Evolutionary conservation across 2,888 invertebrate species (phyloP).

Genomic region (Cataglyphis rosenhaueri): DNA sequence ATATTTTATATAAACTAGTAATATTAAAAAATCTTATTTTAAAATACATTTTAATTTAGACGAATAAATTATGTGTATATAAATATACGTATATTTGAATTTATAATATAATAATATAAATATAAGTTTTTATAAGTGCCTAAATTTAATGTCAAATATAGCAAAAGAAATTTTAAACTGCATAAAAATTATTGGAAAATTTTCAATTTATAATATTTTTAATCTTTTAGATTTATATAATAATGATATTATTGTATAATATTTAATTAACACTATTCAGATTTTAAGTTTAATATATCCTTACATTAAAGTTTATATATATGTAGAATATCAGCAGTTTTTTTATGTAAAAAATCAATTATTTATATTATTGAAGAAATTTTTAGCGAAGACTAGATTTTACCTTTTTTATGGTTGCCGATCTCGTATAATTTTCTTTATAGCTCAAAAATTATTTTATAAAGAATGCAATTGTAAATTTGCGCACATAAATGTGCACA

Average conservation of each 20-base stretch:
- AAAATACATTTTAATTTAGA: not conserved
- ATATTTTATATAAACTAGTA: not conserved
- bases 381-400: too few relatives aligned
- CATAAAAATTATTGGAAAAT: not conserved
- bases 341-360: too few relatives aligned
- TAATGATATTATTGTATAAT: not conserved
- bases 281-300: not conserved
- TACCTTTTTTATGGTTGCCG: too few relatives aligned
- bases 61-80: not conserved
- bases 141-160: not conserved
- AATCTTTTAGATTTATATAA: not conserved
- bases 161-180: not conserved
- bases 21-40: not conserved
- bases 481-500: not conserved
- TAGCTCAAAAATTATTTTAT: too few relatives aligned
- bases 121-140: not conserved
- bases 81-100: not conserved
- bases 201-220: not conserved
- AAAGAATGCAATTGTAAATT: not conserved
- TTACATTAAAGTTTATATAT: too few relatives aligned
- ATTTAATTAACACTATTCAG: not conserved
- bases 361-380: too few relatives aligned
- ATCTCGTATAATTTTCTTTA: too few relatives aligned
- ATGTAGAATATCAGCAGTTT: too few relatives aligned
- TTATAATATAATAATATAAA: not conserved